Conservation (phyloP, 2,797 vertebrate genomes). For the Tokudaia muenninki region DNA sequence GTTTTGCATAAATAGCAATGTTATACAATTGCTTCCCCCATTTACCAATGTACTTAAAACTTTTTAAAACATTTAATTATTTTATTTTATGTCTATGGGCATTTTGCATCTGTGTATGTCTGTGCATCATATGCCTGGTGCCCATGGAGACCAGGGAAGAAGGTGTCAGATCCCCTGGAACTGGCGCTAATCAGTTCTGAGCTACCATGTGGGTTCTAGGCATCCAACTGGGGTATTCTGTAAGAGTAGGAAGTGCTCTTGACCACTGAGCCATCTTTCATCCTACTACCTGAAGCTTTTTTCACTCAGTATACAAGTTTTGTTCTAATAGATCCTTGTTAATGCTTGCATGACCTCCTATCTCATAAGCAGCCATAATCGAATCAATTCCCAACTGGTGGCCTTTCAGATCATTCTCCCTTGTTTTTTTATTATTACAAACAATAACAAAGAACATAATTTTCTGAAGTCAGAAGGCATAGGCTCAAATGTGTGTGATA, state of each 20-base stretch:
- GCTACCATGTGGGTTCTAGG: background rate
- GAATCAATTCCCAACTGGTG: constrained; percentile 45
- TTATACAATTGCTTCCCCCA: background rate
- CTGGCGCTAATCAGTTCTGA: background rate
- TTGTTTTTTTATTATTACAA: constrained; percentile 49
- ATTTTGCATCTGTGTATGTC: background rate
- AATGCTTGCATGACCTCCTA: constrained; percentile 37
- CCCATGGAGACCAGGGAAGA: background rate
- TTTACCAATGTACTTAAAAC: background rate
- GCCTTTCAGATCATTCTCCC: constrained; percentile 57
- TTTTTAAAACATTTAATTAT: background rate
- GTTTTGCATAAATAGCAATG: constrained; percentile 25
- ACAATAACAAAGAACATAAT: constrained; percentile 65
- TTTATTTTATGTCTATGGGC: background rate
- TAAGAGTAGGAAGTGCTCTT: background rate
- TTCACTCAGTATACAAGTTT: constrained; percentile 25
- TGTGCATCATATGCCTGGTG: background rate
- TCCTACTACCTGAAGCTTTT: constrained; percentile 54
- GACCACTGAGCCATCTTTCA: background rate
- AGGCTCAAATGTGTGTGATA: constrained; percentile 39
- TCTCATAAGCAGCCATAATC: constrained; percentile 49
- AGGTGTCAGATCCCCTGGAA: background rate
- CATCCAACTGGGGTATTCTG: background rate
- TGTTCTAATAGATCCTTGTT: constrained; percentile 49
- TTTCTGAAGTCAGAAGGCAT: constrained; percentile 70